phyloP scores from a whole-genome alignment of 2,888 invertebrate species.

The Argyra leucocephala region DNA sequence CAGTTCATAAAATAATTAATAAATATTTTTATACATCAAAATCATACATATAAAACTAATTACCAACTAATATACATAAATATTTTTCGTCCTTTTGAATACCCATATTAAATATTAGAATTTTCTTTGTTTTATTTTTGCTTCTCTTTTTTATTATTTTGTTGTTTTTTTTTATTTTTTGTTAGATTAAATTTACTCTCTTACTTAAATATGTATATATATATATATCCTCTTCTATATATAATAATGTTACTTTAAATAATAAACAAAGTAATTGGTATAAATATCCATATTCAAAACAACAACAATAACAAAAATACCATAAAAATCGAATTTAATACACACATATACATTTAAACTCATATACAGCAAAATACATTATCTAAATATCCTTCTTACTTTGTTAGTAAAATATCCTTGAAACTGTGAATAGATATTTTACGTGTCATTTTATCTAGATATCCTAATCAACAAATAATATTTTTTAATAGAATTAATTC shows the following conservation, averaged over 20 bases:
- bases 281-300: not conserved
- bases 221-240: not conserved
- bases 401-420: too few species aligned
- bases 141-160: not conserved
- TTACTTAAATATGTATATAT: not conserved
- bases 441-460: conserved; percentile 6
- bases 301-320: too few species aligned
- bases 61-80: conserved; percentile 6
- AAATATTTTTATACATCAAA: too few species aligned
- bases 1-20: too few species aligned
- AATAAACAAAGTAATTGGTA: not conserved
- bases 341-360: not conserved
- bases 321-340: not conserved
- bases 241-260: not conserved
- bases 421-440: not conserved
- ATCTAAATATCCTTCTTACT: too few species aligned
- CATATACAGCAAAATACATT: too few species aligned
- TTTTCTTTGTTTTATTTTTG: not conserved
- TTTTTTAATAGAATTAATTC: not conserved
- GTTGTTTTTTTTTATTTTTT: not conserved
- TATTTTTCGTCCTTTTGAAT: not conserved
- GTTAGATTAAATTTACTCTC: not conserved
- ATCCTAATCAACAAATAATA: conserved; percentile 3
- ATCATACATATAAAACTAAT: not conserved
- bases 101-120: not conserved